Conservation (phyloP, 2,797 vertebrate genomes). For the Pipistrellus pipistrellus region DNA sequence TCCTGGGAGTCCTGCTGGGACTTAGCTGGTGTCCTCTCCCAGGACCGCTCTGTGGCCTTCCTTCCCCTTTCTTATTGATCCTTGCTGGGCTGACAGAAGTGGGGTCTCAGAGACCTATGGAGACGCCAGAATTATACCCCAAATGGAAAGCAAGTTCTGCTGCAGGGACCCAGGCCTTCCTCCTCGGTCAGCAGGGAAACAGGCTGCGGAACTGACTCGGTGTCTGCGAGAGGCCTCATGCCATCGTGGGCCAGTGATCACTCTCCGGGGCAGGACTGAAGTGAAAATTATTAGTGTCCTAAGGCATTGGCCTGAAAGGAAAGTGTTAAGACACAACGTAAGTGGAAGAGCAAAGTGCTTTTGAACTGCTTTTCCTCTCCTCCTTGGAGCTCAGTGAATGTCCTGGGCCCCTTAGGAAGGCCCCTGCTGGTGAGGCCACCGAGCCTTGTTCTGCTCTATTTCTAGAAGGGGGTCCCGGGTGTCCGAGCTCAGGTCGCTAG, state of each 20-base stretch:
- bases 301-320: slow-evolving; percentile 28
- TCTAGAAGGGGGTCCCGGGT: rapidly evolving
- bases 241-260: background rate
- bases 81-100: background rate
- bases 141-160: background rate
- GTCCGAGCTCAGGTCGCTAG: background rate
- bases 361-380: background rate
- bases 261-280: slow-evolving; percentile 20
- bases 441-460: background rate
- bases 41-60: rapidly evolving
- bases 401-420: no score
- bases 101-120: background rate
- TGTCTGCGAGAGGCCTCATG: slow-evolving; percentile 16
- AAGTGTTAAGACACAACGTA: background rate
- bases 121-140: background rate
- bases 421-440: rapidly evolving
- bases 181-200: background rate
- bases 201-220: slow-evolving; percentile 50
- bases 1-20: no score
- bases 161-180: background rate
- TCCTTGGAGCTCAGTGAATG: background rate
- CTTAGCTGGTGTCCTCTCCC: background rate
- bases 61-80: background rate
- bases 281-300: slow-evolving; percentile 58
- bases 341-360: background rate